Evolutionary conservation across 2,888 invertebrate genomes (phyloP).

Genomic region (Drosophila eohydei): DNA sequence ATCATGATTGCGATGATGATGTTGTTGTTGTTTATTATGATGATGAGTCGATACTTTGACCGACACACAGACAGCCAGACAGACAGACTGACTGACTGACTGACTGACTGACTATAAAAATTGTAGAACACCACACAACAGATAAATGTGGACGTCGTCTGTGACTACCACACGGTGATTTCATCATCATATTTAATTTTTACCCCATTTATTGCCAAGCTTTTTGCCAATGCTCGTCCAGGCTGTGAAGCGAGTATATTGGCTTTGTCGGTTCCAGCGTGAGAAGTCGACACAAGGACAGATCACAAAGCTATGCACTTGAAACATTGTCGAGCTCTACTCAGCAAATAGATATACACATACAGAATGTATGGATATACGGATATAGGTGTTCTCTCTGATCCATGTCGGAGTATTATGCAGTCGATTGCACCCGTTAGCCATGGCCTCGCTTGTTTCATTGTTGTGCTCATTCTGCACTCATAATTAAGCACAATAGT

Average conservation of each 20-base stretch:
- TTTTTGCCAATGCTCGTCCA: slow-evolving; percentile 30
- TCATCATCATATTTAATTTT: slow-evolving; percentile 54
- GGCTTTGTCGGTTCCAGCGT: neutral
- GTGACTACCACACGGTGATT: slow-evolving; percentile 59
- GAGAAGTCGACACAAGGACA: neutral
- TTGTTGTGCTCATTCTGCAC: neutral
- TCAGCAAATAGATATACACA: neutral
- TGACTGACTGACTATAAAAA: slow-evolving; percentile 46
- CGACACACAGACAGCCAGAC: slow-evolving; percentile 12
- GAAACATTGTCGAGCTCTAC: neutral
- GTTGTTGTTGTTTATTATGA: slow-evolving; percentile 1
- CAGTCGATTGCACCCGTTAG: neutral
- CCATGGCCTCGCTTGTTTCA: neutral
- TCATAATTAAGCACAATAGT: slow-evolving; percentile 8
- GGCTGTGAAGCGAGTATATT: neutral
- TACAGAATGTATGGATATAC: neutral
- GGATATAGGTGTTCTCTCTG: neutral
- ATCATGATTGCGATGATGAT: neutral
- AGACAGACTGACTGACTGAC: slow-evolving; percentile 18
- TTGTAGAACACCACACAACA: slow-evolving; percentile 46
- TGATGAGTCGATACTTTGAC: slow-evolving; percentile 47
- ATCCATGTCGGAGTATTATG: neutral
- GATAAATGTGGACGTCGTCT: slow-evolving; percentile 46
- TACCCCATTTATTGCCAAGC: slow-evolving; percentile 30
- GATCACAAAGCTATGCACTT: neutral